Evolutionary conservation across 2,888 invertebrate species (phyloP).

Genomic region (Troglohyphantes excavatus): DNA sequence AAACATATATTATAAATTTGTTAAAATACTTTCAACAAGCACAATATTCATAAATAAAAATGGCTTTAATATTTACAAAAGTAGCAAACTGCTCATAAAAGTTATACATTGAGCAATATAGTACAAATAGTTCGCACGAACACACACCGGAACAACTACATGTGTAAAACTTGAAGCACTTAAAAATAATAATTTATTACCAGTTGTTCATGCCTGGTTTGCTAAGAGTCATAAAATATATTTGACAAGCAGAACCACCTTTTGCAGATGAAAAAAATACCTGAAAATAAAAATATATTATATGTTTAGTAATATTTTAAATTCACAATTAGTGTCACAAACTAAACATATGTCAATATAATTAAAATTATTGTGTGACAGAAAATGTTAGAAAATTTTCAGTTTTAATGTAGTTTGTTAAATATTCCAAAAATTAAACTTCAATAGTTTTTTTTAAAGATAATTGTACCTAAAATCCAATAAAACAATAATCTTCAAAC

Average conservation of each 20-base stretch:
- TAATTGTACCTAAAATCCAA: no score
- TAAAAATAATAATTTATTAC: constrained; percentile 84
- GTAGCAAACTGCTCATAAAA: constrained; percentile 78
- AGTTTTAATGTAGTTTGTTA: no score
- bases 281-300: constrained; percentile 82
- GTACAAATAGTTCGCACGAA: constrained; percentile 72
- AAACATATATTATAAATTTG: constrained; percentile 77
- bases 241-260: constrained; percentile 99
- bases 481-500: no score
- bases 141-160: constrained; percentile 69
- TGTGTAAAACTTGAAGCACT: constrained; percentile 74
- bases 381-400: no score
- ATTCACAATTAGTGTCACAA: no score
- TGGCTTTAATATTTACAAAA: constrained; percentile 78
- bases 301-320: background rate
- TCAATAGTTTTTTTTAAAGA: no score
- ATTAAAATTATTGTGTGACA: no score
- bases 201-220: constrained; percentile 99
- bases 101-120: constrained; percentile 76
- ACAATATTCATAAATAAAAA: constrained; percentile 77
- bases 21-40: constrained; percentile 79
- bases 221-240: constrained; percentile 99
- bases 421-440: no score
- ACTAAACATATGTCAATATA: no score
- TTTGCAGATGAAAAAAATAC: constrained; percentile 99